Base-by-base conservation (phyloP, 2,797 vertebrate species). In the Gymnopithys bicolor region DNA sequence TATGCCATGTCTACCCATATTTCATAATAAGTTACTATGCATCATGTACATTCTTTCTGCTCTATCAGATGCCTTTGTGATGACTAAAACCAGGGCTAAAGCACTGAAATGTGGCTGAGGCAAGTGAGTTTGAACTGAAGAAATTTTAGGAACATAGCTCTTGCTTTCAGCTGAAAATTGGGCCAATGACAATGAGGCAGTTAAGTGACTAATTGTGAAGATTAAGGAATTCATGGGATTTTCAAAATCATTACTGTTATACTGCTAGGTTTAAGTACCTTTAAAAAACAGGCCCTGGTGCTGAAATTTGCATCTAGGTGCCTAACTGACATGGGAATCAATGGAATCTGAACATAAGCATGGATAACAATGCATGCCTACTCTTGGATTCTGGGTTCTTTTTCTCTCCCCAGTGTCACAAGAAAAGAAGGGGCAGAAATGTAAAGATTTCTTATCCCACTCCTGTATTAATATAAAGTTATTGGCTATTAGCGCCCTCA, bases 211-310 rank as follows among this genome's bases (percentile, higher is more conserved):
- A 78, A 78, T 51, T 84, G 74, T 68, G 33, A 91, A 79, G 46
- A 93, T 56, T 82, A 82, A 91, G 32, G 41, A 66, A 46, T 75
- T 73, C 49, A 51, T 76, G 79, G 88, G 63, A 87, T 87, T 89
- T 94, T 71, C 8, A 45, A 91, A 84, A 87, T 71, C 41, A 43
- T 76, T 89, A 56, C 2, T 71, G 56, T 59, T 59, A 75, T 84
- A 35, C 48, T 89, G 41, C 46, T 79, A 82, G 46, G 55, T 82
- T 71, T 76, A 91, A 60, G 55, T 30, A 71, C 37, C 33, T 82
- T 82, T 62, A 76, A 27, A 58, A 87, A 89, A 64, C 46, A 53
- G 33, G 19, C 13, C 19, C 35, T 70, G 24, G 21, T 85, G 46
- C 41, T 84, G 49, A 82, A 59, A 75, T 84, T 87, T 91, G 41